Evolutionary conservation across 2,888 invertebrate genomes (phyloP).

Genomic region (Ophioninae sp.): DNA sequence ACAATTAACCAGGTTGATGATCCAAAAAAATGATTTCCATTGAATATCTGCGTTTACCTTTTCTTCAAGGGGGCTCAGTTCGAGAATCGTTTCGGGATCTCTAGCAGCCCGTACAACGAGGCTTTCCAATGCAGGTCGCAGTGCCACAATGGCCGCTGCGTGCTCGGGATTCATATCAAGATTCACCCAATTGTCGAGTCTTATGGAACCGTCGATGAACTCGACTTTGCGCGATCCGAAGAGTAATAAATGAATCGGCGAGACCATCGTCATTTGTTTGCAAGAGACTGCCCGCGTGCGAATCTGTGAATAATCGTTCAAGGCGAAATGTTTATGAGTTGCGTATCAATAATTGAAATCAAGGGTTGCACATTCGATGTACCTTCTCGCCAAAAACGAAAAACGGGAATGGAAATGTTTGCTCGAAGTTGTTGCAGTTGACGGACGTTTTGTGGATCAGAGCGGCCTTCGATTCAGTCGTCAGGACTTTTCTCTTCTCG

Average conservation of each 20-base stretch:
- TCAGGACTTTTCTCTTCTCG: conserved; percentile 97
- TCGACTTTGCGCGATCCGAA: conserved; percentile 96
- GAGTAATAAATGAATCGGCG: conserved; percentile 94
- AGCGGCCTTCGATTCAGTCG: conserved; percentile 97
- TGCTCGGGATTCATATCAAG: conserved; percentile 90
- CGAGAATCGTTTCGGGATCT: conserved; percentile 89
- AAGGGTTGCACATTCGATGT: conserved; percentile 25
- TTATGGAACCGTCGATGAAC: conserved; percentile 88
- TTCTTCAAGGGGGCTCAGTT: conserved; percentile 85
- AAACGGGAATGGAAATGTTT: conserved; percentile 95
- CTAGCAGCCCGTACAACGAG: conserved; percentile 91
- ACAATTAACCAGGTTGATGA: too few species aligned
- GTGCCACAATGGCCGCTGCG: conserved; percentile 91
- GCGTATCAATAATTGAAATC: neutral
- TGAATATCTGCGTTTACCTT: conserved; percentile 82
- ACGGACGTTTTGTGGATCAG: conserved; percentile 98
- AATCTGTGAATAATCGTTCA: conserved; percentile 82
- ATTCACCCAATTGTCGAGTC: conserved; percentile 97
- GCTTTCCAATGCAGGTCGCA: conserved; percentile 94
- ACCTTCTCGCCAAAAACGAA: conserved; percentile 99
- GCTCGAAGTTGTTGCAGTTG: conserved; percentile 92
- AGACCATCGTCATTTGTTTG: conserved; percentile 98
- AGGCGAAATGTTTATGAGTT: conserved; percentile 9
- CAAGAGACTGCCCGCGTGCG: conserved; percentile 97
- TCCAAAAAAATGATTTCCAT: neutral